A percentile compares a stretch with the other conserved stretches of the same genome.
Evolutionary conservation across 2,888 invertebrate genomes (phyloP).

Genomic region (Sepiola atlantica): DNA sequence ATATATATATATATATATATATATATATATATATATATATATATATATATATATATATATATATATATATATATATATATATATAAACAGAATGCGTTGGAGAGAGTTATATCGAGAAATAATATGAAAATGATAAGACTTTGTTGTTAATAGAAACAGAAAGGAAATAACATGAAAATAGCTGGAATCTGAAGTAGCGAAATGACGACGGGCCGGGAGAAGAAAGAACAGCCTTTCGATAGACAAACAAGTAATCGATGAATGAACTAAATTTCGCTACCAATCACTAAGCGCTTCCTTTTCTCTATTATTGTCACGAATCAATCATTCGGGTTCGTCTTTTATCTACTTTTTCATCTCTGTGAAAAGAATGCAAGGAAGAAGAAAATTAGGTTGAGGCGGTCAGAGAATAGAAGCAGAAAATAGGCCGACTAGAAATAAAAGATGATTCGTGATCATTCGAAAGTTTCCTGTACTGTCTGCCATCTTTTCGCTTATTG

Average conservation of each 20-base stretch:
- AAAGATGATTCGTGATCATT: background rate
- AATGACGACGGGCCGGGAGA: background rate
- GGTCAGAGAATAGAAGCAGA: background rate
- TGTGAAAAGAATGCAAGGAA: background rate
- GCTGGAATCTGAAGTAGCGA: background rate
- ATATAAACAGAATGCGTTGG: background rate
- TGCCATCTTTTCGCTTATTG: background rate
- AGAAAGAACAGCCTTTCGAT: background rate
- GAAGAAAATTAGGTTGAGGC: background rate
- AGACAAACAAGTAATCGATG: slow-evolving; percentile 7
- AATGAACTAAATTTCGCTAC: slow-evolving; percentile 21
- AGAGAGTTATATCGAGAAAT: background rate
- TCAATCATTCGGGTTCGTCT: background rate
- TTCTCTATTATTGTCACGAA: background rate
- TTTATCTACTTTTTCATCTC: slow-evolving; percentile 32
- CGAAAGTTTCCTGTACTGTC: background rate
- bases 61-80: background rate
- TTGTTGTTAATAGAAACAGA: background rate
- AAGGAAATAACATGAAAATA: background rate
- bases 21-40: background rate
- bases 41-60: background rate
- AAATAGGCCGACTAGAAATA: background rate
- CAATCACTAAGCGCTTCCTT: slow-evolving; percentile 12
- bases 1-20: background rate
- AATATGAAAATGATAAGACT: background rate